Evolutionary conservation across 2,888 invertebrate species (phyloP).

Genomic region (Carabus problematicus): DNA sequence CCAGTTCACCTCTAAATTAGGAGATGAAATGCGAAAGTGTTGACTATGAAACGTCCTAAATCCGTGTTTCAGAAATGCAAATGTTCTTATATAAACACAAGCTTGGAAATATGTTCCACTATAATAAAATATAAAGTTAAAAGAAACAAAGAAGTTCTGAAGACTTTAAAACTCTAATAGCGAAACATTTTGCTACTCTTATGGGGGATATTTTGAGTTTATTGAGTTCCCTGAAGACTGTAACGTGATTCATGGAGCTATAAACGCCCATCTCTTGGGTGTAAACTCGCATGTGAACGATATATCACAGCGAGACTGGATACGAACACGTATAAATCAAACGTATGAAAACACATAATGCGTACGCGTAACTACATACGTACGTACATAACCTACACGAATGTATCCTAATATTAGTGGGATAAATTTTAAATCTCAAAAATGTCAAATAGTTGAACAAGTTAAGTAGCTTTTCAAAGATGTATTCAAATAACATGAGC

Average conservation of each 20-base stretch:
- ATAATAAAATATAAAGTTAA: too few relatives aligned
- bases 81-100: too few relatives aligned
- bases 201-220: constrained; percentile 29
- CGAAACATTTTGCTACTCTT: constrained; percentile 23
- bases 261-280: constrained; percentile 27
- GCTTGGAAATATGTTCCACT: too few relatives aligned
- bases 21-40: too few relatives aligned
- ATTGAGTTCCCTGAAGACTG: constrained; percentile 16
- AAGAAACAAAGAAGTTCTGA: too few relatives aligned
- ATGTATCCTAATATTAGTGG: neutral
- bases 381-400: neutral
- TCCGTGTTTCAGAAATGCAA: too few relatives aligned
- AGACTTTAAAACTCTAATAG: too few relatives aligned
- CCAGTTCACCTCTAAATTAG: too few relatives aligned
- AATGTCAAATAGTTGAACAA: neutral
- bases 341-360: constrained; percentile 1
- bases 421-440: neutral
- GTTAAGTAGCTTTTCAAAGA: too few relatives aligned
- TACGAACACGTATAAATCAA: constrained; percentile 3
- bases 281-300: too few relatives aligned
- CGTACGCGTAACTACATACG: neutral
- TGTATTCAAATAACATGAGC: too few relatives aligned
- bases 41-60: too few relatives aligned
- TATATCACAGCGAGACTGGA: neutral
- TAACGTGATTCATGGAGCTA: constrained; percentile 21